phyloP scores from a whole-genome alignment of 2,888 invertebrate genomes.

The Drosophila affinis region DNA sequence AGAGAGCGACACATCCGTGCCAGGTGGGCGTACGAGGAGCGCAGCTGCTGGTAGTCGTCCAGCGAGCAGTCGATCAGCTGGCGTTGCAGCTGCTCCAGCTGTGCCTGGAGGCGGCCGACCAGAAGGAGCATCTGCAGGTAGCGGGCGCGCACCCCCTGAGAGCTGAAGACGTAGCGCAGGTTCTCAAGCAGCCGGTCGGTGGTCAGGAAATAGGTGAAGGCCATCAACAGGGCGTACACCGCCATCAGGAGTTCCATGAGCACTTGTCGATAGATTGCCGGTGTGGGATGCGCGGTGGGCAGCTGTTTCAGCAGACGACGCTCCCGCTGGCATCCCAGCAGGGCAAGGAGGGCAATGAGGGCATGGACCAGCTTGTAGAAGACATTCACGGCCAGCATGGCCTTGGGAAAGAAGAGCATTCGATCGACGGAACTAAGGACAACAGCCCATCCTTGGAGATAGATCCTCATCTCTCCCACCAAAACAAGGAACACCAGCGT shows the following conservation, averaged over 20 bases:
- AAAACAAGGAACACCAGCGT: conserved; percentile 41
- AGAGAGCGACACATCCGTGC: conserved; percentile 46
- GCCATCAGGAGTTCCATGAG: conserved; percentile 37
- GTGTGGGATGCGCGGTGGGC: conserved; percentile 9
- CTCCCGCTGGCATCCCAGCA: conserved; percentile 45
- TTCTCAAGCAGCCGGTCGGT: not conserved
- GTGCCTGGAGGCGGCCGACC: conserved; percentile 58
- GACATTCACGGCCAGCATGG: conserved; percentile 39
- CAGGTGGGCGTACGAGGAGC: conserved; percentile 52
- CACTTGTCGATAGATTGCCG: conserved; percentile 22
- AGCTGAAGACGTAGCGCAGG: conserved; percentile 37
- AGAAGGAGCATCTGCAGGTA: conserved; percentile 61
- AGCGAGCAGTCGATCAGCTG: not conserved
- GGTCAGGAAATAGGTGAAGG: not conserved
- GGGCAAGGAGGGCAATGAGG: conserved; percentile 41
- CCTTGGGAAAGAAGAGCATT: not conserved
- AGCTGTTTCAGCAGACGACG: conserved; percentile 41
- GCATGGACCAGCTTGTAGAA: conserved; percentile 52
- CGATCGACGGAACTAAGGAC: no score
- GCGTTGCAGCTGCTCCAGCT: conserved; percentile 43
- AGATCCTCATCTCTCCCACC: conserved; percentile 18
- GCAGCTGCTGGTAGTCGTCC: conserved; percentile 21
- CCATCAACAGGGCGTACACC: not conserved
- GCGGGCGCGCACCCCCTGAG: conserved; percentile 57
- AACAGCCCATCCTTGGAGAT: conserved; percentile 4